phyloP scores from a whole-genome alignment of 2,888 invertebrate genomes.

The Melinaea menophilus region DNA sequence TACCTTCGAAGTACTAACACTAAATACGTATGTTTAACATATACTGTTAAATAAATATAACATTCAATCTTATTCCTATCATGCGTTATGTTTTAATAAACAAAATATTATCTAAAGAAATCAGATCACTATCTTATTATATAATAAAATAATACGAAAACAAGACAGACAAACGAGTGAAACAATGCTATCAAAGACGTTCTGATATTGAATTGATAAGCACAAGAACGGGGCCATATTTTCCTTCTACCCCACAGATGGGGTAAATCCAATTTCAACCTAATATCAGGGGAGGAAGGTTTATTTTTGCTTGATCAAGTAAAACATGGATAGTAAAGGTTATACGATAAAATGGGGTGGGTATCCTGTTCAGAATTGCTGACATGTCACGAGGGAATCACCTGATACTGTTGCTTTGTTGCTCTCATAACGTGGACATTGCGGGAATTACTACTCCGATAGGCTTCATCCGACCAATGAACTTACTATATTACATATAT shows the following conservation, averaged over 20 bases:
- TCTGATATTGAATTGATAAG: conserved; percentile 69
- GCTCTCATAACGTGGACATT: conserved; percentile 46
- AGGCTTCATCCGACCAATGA: too few species aligned
- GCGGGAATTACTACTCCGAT: conserved; percentile 12
- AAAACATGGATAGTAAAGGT: conserved; percentile 9
- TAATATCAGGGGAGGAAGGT: conserved; percentile 14
- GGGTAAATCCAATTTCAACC: background rate
- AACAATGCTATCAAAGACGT: conserved; percentile 58
- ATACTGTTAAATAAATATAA: too few species aligned
- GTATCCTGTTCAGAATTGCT: conserved; percentile 65
- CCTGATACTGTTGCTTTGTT: conserved; percentile 54
- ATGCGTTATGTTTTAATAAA: background rate
- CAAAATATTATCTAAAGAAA: background rate
- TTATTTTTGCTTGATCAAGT: background rate
- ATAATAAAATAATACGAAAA: conserved; percentile 24
- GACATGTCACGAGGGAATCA: conserved; percentile 70
- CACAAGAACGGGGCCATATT: conserved; percentile 42
- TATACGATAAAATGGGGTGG: conserved; percentile 66
- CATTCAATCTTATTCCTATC: too few species aligned
- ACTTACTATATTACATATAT: too few species aligned
- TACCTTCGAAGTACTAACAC: too few species aligned
- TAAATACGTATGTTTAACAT: too few species aligned
- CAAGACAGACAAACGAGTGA: conserved; percentile 33
- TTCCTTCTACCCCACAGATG: conserved; percentile 30
- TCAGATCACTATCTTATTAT: background rate